Percentiles rank a stretch among this genome's conserved stretches.
Conservation (phyloP, 2,797 vertebrate genomes). For the Nasua narica region DNA sequence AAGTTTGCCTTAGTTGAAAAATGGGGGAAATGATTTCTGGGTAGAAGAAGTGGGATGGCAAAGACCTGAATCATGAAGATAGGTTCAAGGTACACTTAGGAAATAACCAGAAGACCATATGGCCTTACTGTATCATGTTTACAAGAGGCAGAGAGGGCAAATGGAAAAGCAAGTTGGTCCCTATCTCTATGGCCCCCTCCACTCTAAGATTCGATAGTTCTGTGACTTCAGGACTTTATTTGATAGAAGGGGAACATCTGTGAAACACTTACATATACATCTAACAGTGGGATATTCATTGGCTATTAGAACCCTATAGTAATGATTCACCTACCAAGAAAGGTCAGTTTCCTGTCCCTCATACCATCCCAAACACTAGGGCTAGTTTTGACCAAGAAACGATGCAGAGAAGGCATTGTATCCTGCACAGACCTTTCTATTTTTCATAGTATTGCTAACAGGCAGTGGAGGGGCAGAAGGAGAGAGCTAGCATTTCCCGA, state of each 20-base stretch:
- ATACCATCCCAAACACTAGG: neutral
- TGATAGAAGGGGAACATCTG: neutral
- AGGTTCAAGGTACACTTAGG: neutral
- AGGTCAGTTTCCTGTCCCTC: neutral
- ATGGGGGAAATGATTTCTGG: neutral
- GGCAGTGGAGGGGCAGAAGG: neutral
- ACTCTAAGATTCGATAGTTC: neutral
- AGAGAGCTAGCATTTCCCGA: neutral
- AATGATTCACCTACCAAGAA: neutral
- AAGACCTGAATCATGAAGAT: neutral
- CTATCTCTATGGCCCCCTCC: neutral
- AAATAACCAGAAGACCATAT: neutral
- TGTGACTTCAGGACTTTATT: neutral
- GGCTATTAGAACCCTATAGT: neutral
- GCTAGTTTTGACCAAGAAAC: neutral
- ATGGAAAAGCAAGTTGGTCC: neutral
- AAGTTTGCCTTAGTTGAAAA: neutral
- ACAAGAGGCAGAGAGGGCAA: neutral
- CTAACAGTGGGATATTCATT: neutral
- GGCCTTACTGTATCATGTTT: rapidly evolving
- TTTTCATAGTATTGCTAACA: neutral
- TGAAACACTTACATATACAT: neutral
- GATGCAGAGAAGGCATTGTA: neutral
- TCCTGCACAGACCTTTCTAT: neutral
- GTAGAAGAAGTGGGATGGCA: neutral